A percentile compares a stretch with the other conserved stretches of the same genome.
Conservation (phyloP, 2,797 vertebrate species). For the Peromyscus eremicus region DNA sequence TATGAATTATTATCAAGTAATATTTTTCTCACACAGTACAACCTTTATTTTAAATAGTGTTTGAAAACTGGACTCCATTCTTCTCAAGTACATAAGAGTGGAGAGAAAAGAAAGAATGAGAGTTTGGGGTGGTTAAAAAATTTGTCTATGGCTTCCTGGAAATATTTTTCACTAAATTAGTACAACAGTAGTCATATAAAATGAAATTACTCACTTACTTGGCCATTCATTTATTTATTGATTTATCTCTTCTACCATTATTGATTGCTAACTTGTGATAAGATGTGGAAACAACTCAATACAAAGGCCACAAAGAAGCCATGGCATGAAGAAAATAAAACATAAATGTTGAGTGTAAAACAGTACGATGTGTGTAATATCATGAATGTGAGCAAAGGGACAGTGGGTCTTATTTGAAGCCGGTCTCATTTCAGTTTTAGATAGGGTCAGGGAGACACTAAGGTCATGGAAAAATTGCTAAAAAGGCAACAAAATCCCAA, state of each 20-base stretch:
- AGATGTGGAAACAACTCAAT: background rate
- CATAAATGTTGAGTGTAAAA: background rate
- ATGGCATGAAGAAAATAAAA: background rate
- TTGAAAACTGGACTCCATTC: background rate
- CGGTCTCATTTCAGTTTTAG: background rate
- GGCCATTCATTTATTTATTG: background rate
- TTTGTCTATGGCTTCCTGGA: background rate
- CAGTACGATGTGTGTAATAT: background rate
- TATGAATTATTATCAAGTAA: background rate
- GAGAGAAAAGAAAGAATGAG: background rate
- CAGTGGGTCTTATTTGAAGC: background rate
- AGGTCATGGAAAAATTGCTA: background rate
- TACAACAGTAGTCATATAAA: background rate
- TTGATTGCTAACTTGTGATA: background rate
- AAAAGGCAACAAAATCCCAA: background rate
- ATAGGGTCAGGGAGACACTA: background rate
- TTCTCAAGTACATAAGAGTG: background rate
- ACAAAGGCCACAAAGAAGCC: background rate
- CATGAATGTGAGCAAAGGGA: background rate
- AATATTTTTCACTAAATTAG: background rate
- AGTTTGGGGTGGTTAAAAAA: background rate
- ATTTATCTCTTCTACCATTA: background rate
- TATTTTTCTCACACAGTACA: conserved; percentile 16
- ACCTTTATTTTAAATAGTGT: background rate
- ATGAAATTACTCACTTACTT: background rate